Evolutionary conservation across 2,888 invertebrate genomes (phyloP), one percentile per base, ranked within the genome.

Genomic region (Tenthredo amoena): DNA sequence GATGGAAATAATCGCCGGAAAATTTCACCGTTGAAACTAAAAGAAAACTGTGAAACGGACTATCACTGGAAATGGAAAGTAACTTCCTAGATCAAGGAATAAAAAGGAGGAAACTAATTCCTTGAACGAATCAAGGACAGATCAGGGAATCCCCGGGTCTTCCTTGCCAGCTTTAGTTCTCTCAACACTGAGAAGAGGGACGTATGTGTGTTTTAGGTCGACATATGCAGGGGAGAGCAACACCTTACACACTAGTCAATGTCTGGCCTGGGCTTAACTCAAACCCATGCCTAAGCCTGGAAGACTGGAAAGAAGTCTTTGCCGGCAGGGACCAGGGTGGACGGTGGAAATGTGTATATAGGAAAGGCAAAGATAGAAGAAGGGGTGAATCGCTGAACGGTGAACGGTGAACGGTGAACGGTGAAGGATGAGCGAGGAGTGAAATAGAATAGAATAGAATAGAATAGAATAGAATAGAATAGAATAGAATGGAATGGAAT

Each of bases 211-310:
- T 3, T 26, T 62, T 2, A 26, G 62, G 12, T 26, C 9, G 10
- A 1, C 21, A 62, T 26, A 12, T 26, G 62, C 26, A 12, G 62
- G 26, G 26, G 62, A 21, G 26, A 21, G 26, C 34, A 68, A 34
- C 68, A 68, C 68, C 68, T 68, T 31, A 15, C 34, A 68, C 68
- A 15, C 68, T 6, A 26, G 34, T 68, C 26, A 12, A 31, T 18
- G 68, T 68, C 77, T 18, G 77, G 77, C 50, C 18, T 10, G n/a
- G 55, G 77, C 77, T 77, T 55, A 50, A 77, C 26, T 77, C 18
- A 34, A 50, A 77, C 77, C 77, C 31, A 7, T 12, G 5, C 10
- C 21, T 43, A 9, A 21, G 37, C 40, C 43, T 21, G 43, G 43
- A 74, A 74, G 74, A 74, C 40, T 40, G 43, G 21, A 43, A 43